Conservation (phyloP, 2,797 vertebrate genomes). For the Nannoperca obscura region DNA sequence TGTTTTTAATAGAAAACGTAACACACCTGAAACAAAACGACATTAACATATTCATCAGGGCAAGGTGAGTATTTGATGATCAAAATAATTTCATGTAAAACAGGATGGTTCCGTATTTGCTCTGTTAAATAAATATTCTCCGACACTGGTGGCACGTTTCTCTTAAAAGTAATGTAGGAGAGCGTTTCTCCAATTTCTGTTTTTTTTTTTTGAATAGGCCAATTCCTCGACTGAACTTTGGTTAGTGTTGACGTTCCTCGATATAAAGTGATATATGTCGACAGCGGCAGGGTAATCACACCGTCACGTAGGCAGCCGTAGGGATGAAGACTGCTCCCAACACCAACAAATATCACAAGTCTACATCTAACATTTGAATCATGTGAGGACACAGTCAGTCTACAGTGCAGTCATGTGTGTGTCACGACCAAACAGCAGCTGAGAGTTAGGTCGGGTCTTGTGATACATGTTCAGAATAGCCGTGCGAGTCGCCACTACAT, state of each 20-base stretch:
- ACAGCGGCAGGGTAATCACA: neutral
- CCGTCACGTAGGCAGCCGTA: neutral
- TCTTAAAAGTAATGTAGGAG: neutral
- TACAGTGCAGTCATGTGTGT: conserved; percentile 60
- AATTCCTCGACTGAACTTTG: neutral
- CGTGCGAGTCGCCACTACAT: neutral
- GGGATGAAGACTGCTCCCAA: neutral
- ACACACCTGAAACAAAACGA: neutral
- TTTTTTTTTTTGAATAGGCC: neutral
- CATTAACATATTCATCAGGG: too few relatives aligned
- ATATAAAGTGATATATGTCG: neutral
- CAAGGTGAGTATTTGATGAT: neutral
- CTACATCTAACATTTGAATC: conserved; percentile 43
- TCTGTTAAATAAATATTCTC: neutral
- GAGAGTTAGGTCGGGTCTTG: conserved; percentile 62
- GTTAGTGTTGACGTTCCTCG: neutral
- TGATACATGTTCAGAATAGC: conserved; percentile 54
- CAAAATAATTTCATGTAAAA: neutral
- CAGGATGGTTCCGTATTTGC: neutral
- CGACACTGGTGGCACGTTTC: neutral
- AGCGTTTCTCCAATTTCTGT: neutral
- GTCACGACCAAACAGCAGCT: conserved; percentile 53
- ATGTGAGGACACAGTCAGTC: conserved; percentile 56
- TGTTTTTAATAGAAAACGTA: neutral
- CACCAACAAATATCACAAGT: neutral